phyloP scores from a whole-genome alignment of 2,113 vertebrate species.

The Capra hircus region DNA sequence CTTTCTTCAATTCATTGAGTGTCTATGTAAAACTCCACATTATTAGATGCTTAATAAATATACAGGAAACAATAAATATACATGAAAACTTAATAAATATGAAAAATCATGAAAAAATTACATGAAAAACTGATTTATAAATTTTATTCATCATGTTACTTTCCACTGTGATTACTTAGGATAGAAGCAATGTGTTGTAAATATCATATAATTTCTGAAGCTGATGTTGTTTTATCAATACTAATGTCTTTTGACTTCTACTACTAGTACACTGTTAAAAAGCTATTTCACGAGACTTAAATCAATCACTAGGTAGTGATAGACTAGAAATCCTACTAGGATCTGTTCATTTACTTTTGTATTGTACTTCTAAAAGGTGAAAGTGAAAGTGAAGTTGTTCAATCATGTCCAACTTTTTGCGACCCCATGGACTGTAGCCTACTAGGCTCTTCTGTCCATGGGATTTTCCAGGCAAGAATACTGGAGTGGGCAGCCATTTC shows the following conservation, averaged over 20 bases:
- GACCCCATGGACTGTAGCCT: background rate
- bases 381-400: background rate
- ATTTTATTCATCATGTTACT: background rate
- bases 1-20: background rate
- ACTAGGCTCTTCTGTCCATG: background rate
- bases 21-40: background rate
- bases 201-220: background rate
- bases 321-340: background rate
- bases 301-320: background rate
- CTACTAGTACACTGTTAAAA: background rate
- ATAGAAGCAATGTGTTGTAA: background rate
- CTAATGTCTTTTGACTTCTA: background rate
- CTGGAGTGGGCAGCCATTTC: background rate
- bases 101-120: background rate
- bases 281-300: background rate
- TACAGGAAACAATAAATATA: background rate
- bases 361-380: background rate
- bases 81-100: background rate
- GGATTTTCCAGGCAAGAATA: background rate
- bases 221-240: background rate
- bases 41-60: background rate
- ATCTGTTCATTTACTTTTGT: background rate
- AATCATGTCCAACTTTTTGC: background rate
- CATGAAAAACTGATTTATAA: background rate
- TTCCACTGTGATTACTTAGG: background rate